These are phyloP conservation scores for Eciton burchellii DNA, from an alignment of 1,140 invertebrate genomes.

Conservation along the genomic window DNA sequence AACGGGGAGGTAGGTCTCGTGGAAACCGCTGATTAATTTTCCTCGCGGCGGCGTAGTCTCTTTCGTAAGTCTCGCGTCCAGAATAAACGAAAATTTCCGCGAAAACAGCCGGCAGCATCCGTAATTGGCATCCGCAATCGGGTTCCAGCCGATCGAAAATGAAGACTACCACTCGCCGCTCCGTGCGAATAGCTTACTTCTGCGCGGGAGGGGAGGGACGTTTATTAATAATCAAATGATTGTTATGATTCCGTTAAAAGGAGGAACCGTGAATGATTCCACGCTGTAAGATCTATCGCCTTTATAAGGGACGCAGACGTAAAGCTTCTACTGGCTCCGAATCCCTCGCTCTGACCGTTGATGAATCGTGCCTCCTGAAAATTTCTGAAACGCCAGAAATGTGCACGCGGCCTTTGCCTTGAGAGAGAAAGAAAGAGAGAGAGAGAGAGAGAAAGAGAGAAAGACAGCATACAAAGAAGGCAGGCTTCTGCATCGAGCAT, in stretches of 20 bases:
- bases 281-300: not conserved
- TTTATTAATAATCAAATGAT: constrained; percentile 7
- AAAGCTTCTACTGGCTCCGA: too few relatives aligned
- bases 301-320: too few relatives aligned
- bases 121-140: constrained; percentile 37
- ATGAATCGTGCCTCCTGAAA: too few relatives aligned
- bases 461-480: too few relatives aligned
- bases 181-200: not conserved
- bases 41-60: constrained; percentile 24
- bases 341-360: too few relatives aligned
- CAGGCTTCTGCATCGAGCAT: constrained; percentile 21
- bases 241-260: not conserved
- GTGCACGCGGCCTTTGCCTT: too few relatives aligned
- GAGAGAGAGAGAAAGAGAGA: too few relatives aligned
- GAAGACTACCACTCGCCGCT: not conserved
- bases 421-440: too few relatives aligned
- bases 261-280: not conserved
- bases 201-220: not conserved
- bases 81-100: constrained; percentile 43
- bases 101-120: constrained; percentile 19
- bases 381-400: too few relatives aligned
- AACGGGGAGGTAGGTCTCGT: constrained; percentile 53
- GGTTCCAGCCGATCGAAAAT: constrained; percentile 7
- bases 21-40: constrained; percentile 60
- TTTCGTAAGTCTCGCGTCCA: constrained; percentile 40